Evolutionary conservation across 2,888 invertebrate species (phyloP).

Genomic region (Chironomus tentans): DNA sequence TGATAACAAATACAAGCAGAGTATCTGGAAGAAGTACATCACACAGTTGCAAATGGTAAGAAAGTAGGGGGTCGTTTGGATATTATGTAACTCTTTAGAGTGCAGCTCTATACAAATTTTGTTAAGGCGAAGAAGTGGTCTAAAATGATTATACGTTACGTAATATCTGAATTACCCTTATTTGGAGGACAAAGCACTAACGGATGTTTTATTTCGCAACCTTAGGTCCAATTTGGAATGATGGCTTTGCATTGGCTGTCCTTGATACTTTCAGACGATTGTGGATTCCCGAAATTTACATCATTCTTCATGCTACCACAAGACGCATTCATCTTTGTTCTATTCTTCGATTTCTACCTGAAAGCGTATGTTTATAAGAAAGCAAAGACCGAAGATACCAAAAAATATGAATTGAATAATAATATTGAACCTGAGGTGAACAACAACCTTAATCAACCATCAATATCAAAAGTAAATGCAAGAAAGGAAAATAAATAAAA

Average conservation of each 20-base stretch:
- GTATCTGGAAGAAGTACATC: constrained; percentile 73
- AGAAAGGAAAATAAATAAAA: not conserved
- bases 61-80: constrained; percentile 25
- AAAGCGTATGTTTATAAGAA: constrained; percentile 44
- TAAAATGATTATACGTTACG: no score
- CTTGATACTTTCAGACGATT: constrained; percentile 45
- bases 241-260: constrained; percentile 47
- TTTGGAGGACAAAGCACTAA: no score
- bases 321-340: constrained; percentile 53
- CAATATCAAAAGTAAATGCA: no score
- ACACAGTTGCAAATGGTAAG: constrained; percentile 72
- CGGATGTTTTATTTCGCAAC: constrained; percentile 29
- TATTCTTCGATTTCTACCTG: constrained; percentile 60
- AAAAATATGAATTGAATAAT: not conserved
- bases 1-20: constrained; percentile 57
- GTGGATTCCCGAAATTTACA: constrained; percentile 50
- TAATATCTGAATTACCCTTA: no score
- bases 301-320: constrained; percentile 52
- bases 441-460: no score
- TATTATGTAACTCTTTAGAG: no score
- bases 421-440: not conserved
- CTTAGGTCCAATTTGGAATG: constrained; percentile 55
- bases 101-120: no score
- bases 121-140: no score
- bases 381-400: not conserved